Percentiles rank a stretch among this genome's conserved stretches.
Evolutionary conservation across 2,113 vertebrate genomes (phyloP).

Genomic region (Ondatra zibethicus): DNA sequence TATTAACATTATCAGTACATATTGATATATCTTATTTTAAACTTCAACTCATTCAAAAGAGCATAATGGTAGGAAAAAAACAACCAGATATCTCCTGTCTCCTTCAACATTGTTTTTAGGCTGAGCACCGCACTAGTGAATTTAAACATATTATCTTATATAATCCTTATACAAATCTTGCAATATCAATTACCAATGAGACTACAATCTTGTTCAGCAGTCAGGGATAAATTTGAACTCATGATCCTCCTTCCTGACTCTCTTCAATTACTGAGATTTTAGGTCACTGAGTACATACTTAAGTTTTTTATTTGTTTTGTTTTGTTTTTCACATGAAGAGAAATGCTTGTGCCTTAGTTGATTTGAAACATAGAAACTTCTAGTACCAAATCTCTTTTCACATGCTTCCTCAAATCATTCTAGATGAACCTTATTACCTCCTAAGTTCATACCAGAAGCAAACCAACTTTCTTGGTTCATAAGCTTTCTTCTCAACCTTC

Average conservation of each 20-base stretch:
- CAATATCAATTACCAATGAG: background rate
- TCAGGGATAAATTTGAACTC: background rate
- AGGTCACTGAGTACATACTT: background rate
- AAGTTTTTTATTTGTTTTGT: background rate
- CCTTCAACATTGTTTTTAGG: background rate
- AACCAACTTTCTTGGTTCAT: background rate
- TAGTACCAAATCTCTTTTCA: background rate
- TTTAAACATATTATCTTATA: background rate
- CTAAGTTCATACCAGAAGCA: conserved; percentile 4
- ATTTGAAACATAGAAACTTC: conserved; percentile 8
- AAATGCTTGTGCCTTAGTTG: background rate
- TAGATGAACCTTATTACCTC: background rate
- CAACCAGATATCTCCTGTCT: background rate
- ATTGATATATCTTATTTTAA: conserved; percentile 18
- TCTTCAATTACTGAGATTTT: background rate
- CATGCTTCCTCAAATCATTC: background rate
- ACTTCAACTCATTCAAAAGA: background rate
- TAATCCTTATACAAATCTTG: background rate
- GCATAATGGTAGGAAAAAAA: conserved; percentile 10
- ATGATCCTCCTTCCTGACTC: background rate
- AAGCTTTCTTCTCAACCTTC: background rate
- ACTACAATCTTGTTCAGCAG: background rate
- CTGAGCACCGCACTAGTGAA: background rate
- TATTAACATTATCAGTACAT: background rate
- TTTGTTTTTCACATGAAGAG: background rate